These are phyloP conservation scores for Oplegnathus fasciatus DNA, from an alignment of 2,113 vertebrate species.

Conservation along the genomic window DNA sequence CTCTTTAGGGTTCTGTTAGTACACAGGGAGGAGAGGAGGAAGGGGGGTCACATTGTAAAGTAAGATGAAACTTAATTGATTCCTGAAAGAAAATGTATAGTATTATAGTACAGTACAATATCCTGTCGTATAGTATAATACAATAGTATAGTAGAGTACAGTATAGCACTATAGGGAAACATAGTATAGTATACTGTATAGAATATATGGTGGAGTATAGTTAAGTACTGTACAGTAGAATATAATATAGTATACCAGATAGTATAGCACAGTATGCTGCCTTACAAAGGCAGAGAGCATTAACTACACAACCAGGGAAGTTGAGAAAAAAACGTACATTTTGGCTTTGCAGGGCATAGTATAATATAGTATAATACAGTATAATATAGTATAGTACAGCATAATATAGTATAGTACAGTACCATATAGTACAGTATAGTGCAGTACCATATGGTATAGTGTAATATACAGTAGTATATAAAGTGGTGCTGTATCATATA, in stretches of 20 bases:
- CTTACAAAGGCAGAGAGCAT: too few species aligned
- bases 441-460: too few species aligned
- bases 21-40: neutral
- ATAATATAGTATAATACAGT: neutral
- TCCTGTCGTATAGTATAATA: too few species aligned
- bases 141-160: neutral
- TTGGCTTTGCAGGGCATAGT: neutral
- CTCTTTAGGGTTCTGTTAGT: conserved; percentile 88
- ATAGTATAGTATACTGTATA: neutral
- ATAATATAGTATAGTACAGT: neutral
- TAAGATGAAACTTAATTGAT: neutral
- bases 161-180: neutral
- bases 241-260: too few species aligned
- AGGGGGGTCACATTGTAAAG: neutral
- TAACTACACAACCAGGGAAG: too few species aligned
- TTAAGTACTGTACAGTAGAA: too few species aligned
- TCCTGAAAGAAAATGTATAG: neutral
- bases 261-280: too few species aligned
- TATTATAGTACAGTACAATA: neutral
- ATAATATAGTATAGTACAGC: neutral
- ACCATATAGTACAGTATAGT: neutral
- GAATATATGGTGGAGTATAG: too few species aligned
- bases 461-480: too few species aligned
- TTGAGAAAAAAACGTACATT: too few species aligned
- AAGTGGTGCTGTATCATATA: neutral